These are phyloP conservation scores for Aix galericulata DNA, from an alignment of 2,113 vertebrate species.

Conservation along the genomic window DNA sequence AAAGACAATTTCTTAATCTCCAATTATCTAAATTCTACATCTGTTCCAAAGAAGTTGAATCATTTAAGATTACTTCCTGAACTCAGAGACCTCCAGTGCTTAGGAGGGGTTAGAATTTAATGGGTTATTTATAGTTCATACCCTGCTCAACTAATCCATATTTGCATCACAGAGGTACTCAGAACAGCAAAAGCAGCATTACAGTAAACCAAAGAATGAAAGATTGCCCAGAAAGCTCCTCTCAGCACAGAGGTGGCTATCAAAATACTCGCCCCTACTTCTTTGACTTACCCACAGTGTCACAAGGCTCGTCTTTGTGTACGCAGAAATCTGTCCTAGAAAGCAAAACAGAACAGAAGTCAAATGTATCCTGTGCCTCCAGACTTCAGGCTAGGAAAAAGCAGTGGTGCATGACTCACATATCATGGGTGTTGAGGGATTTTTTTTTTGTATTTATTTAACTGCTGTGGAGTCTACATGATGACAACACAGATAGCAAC, in stretches of 20 bases:
- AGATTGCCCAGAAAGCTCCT: not conserved
- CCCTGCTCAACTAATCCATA: not conserved
- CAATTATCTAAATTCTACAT: not conserved
- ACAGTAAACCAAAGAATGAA: not conserved
- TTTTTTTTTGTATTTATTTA: not conserved
- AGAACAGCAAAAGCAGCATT: not conserved
- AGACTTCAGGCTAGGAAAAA: not conserved
- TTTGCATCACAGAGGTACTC: not conserved
- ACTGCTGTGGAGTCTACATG: not conserved
- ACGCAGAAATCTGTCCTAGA: slow-evolving; percentile 99
- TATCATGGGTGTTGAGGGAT: not conserved
- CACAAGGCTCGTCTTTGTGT: slow-evolving; percentile 96
- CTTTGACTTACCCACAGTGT: slow-evolving; percentile 93
- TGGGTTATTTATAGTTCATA: not conserved
- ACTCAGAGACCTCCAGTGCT: not conserved
- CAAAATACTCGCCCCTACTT: slow-evolving; percentile 5
- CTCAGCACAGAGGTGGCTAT: not conserved
- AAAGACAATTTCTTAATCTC: not conserved
- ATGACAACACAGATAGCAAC: not conserved
- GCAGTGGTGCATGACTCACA: not conserved
- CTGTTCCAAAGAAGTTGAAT: not conserved
- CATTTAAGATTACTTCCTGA: not conserved
- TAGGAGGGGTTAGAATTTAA: not conserved
- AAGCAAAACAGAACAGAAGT: slow-evolving; percentile 61
- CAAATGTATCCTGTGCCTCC: slow-evolving; percentile 3